A percentile compares a stretch with the other conserved stretches of the same genome.
Conservation (phyloP, 92 coral and sea anemone species). For the Epizoanthus fatuus region DNA sequence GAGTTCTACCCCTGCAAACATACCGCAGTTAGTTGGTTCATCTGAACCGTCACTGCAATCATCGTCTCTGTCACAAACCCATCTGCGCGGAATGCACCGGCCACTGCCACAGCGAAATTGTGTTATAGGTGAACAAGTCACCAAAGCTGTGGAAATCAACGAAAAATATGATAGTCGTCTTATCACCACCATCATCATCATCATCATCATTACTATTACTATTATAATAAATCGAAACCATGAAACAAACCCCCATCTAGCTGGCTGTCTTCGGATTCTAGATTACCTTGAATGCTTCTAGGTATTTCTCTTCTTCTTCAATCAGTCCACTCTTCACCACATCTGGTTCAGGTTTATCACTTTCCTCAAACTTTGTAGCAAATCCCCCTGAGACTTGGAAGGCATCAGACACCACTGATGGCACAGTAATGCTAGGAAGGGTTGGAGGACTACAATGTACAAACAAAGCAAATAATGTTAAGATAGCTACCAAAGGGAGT, state of each 20-base stretch:
- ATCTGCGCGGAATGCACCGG: conserved; percentile 55
- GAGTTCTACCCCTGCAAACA: not conserved
- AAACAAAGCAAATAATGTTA: not conserved
- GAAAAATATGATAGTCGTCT: not conserved
- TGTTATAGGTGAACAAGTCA: conserved; percentile 44
- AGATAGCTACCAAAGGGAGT: not conserved
- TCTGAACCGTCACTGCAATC: conserved; percentile 64
- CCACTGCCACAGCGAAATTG: conserved; percentile 64
- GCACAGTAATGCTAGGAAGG: conserved; percentile 90
- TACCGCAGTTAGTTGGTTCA: conserved; percentile 54
- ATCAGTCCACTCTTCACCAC: conserved; percentile 68
- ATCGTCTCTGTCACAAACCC: conserved; percentile 65
- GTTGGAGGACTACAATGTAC: conserved; percentile 76
- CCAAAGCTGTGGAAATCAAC: conserved; percentile 40
- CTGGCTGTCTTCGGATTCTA: not conserved
- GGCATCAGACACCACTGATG: conserved; percentile 90
- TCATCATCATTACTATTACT: too few species aligned
- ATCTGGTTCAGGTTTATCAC: conserved; percentile 53
- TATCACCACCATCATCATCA: not conserved
- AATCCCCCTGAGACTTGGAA: conserved; percentile 88
- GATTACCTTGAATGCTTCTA: conserved; percentile 93
- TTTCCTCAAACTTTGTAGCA: conserved; percentile 80
- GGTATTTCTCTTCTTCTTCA: conserved; percentile 87
- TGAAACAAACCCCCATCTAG: not conserved
- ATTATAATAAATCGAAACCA: too few species aligned